These are phyloP conservation scores for Gonocerus acuteangulatus DNA, from an alignment of 2,888 invertebrate genomes.

Conservation along the genomic window DNA sequence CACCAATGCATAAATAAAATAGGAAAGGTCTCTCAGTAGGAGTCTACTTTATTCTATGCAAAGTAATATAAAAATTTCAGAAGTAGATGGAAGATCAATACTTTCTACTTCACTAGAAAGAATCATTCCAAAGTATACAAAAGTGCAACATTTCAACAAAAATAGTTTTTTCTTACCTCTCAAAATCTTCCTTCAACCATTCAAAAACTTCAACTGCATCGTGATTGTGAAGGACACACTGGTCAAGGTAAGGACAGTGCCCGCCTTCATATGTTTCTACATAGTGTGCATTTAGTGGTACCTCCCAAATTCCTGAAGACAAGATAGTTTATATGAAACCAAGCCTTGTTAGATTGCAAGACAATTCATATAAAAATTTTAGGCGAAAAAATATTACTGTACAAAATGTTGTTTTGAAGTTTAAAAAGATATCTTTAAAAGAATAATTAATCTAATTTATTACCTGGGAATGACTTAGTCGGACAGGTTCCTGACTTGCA, in stretches of 20 bases:
- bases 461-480: slow-evolving; percentile 78
- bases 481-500: slow-evolving; percentile 90
- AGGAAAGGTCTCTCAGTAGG: too few species aligned
- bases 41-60: too few species aligned
- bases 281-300: slow-evolving; percentile 82
- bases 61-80: too few species aligned
- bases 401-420: background rate
- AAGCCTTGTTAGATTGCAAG: too few species aligned
- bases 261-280: slow-evolving; percentile 83
- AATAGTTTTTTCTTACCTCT: slow-evolving; percentile 39
- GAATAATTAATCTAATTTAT: slow-evolving; percentile 2
- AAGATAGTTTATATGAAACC: too few species aligned
- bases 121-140: too few species aligned
- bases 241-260: slow-evolving; percentile 85
- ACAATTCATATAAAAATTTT: too few species aligned
- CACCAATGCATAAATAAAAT: too few species aligned
- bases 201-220: slow-evolving; percentile 70
- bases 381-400: background rate
- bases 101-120: too few species aligned
- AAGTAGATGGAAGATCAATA: too few species aligned
- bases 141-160: too few species aligned
- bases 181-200: slow-evolving; percentile 86
- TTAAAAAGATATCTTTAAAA: too few species aligned
- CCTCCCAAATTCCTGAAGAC: slow-evolving; percentile 73
- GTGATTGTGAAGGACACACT: slow-evolving; percentile 83